Conservation (phyloP, 2,797 vertebrate genomes). For the Buceros bicornis region DNA sequence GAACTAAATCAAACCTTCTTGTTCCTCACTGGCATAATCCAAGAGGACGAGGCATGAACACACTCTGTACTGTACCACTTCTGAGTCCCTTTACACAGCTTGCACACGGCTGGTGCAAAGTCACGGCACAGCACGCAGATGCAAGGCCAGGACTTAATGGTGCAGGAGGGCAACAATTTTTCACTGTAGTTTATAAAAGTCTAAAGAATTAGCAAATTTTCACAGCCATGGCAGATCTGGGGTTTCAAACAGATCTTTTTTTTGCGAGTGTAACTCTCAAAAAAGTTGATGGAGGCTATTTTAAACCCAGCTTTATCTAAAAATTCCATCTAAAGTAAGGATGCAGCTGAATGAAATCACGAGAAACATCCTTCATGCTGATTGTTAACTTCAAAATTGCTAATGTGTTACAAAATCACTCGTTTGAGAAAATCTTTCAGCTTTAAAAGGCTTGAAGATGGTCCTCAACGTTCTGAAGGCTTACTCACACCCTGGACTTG, state of each 20-base stretch:
- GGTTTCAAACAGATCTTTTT: background rate
- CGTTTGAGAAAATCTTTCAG: background rate
- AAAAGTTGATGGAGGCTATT: background rate
- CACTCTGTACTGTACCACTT: background rate
- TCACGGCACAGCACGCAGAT: background rate
- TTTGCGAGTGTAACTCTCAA: background rate
- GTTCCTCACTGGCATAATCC: background rate
- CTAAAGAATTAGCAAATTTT: background rate
- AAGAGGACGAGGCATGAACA: background rate
- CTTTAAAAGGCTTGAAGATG: background rate
- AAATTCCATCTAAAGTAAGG: background rate
- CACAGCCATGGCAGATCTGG: background rate
- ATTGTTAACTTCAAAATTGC: background rate
- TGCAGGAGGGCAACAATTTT: background rate
- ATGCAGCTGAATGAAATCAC: background rate
- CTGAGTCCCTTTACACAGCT: background rate
- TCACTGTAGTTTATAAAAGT: background rate
- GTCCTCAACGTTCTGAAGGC: background rate
- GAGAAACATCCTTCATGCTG: background rate
- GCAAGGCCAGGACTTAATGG: background rate
- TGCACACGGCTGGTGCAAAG: accelerated
- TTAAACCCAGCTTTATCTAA: background rate
- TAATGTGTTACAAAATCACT: background rate
- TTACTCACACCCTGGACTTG: background rate
- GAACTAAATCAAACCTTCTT: background rate